Evolutionary conservation across 2,113 vertebrate genomes (phyloP).

Genomic region (Varanus komodoensis): DNA sequence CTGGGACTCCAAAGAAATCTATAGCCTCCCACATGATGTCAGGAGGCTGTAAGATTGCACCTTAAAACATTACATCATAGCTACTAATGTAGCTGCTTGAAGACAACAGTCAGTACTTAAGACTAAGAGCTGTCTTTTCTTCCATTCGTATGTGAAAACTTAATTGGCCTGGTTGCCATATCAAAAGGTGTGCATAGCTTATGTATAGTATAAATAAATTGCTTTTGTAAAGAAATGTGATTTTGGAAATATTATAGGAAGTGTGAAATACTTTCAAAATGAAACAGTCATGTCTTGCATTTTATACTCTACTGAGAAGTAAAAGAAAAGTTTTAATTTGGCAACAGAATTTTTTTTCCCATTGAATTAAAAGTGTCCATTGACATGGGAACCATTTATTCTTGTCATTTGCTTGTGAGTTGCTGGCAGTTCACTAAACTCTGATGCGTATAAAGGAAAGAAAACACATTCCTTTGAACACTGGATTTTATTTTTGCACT

Average conservation of each 20-base stretch:
- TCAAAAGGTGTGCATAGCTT: conserved; percentile 34
- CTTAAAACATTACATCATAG: too few species aligned
- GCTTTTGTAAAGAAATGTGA: conserved; percentile 27
- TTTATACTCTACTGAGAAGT: not conserved
- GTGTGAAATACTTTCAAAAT: conserved; percentile 17
- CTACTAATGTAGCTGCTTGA: too few species aligned
- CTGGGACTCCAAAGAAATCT: too few species aligned
- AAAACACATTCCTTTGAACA: not conserved
- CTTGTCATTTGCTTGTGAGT: conserved; percentile 8
- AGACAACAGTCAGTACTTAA: too few species aligned
- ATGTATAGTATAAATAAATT: conserved; percentile 6
- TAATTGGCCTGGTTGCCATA: conserved; percentile 16
- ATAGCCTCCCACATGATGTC: too few species aligned
- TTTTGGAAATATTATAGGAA: conserved; percentile 26
- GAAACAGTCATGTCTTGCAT: not conserved
- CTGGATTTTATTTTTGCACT: conserved; percentile 13
- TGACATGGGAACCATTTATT: not conserved
- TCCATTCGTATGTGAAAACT: conserved; percentile 62
- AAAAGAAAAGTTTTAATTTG: not conserved
- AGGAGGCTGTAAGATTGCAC: too few species aligned
- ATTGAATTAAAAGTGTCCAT: conserved; percentile 5
- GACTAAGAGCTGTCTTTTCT: conserved; percentile 53
- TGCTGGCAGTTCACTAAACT: conserved; percentile 19
- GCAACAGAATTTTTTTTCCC: not conserved
- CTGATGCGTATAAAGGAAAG: not conserved